Conservation (phyloP, 2,113 vertebrate genomes). For the Mungos mungo region DNA sequence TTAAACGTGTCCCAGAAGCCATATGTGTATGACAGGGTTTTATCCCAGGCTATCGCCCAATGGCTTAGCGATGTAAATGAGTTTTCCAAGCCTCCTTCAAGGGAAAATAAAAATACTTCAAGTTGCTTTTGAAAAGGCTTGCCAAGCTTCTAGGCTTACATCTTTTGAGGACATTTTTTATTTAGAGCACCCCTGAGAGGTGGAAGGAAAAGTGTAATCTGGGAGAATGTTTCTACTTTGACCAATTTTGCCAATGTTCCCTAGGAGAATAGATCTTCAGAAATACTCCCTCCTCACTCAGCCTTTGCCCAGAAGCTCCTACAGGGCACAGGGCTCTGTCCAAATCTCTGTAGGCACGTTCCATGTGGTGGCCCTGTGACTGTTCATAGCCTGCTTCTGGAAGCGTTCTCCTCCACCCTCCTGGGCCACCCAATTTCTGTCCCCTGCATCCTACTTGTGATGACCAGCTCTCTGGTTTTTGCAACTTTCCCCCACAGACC, state of each 20-base stretch:
- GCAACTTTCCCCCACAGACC: neutral
- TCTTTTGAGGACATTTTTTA: constrained; percentile 58
- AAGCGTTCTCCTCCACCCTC: neutral
- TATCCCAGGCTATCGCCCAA: constrained; percentile 38
- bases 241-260: neutral
- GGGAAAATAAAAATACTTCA: constrained; percentile 64
- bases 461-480: neutral
- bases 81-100: constrained; percentile 65
- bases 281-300: neutral
- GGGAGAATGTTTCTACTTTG: neutral
- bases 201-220: constrained; percentile 18
- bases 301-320: neutral
- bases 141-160: constrained; percentile 66
- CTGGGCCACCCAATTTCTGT: neutral
- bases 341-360: neutral
- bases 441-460: neutral
- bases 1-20: neutral
- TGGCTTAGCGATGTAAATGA: constrained; percentile 31
- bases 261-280: neutral
- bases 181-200: constrained; percentile 53
- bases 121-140: constrained; percentile 49
- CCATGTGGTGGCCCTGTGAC: accelerated
- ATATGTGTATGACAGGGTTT: neutral
- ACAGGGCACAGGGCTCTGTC: neutral
- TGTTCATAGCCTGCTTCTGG: neutral